These are phyloP conservation scores for Ochlodes sylvanus DNA, from an alignment of 2,888 invertebrate genomes.

Conservation along the genomic window DNA sequence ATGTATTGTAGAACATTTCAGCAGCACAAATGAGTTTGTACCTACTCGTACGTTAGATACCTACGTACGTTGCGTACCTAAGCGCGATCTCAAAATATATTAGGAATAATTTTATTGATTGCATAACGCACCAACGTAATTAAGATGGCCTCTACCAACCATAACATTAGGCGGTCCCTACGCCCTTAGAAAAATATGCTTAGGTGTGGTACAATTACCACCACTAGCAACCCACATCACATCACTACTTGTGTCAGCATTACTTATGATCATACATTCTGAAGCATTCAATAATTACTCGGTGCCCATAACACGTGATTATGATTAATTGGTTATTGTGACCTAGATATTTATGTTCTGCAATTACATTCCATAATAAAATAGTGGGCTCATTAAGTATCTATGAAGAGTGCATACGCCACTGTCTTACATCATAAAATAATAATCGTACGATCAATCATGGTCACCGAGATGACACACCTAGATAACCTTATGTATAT, in stretches of 20 bases:
- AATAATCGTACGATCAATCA: slow-evolving; percentile 17
- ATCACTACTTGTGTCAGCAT: background rate
- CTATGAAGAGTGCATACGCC: slow-evolving; percentile 24
- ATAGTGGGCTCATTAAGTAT: slow-evolving; percentile 26
- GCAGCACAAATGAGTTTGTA: too few relatives aligned
- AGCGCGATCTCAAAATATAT: too few relatives aligned
- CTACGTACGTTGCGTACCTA: too few relatives aligned
- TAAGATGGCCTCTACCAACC: too few relatives aligned
- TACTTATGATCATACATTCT: slow-evolving; percentile 22
- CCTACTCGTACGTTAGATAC: too few relatives aligned
- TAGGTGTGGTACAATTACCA: background rate
- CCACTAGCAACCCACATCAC: background rate
- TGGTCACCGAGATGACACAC: slow-evolving; percentile 21
- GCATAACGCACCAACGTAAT: too few relatives aligned
- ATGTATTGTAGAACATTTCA: too few relatives aligned
- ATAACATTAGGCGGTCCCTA: too few relatives aligned
- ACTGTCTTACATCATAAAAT: slow-evolving; percentile 26
- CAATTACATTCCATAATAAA: slow-evolving; percentile 39
- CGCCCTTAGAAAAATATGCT: background rate
- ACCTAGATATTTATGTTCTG: slow-evolving; percentile 39
- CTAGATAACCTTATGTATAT: slow-evolving; percentile 18
- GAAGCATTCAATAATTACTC: slow-evolving; percentile 36
- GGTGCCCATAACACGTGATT: slow-evolving; percentile 35
- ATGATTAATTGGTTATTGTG: slow-evolving; percentile 40
- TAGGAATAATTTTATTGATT: too few relatives aligned